Base-by-base conservation (phyloP, 2,888 invertebrate genomes). In the Metellina segmentata region DNA sequence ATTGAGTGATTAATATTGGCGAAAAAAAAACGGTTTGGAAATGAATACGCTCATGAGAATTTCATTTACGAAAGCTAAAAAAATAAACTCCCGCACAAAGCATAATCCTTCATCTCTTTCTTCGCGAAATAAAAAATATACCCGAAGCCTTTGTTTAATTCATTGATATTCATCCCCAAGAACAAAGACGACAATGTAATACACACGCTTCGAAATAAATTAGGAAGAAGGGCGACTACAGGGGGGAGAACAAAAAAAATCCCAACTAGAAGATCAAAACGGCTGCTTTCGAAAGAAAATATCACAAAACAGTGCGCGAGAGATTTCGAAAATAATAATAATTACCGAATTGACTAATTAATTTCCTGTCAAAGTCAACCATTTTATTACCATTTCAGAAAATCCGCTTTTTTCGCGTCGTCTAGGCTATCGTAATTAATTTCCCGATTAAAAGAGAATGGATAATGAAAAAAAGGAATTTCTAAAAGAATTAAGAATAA, bases 361-460 rank as follows among this genome's bases (percentile, higher is more conserved):
- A 91, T 88, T 91, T 83, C 53, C 87, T 91, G 91, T 91, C 91
- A 91, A 91, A 91, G 88, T 91, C 91, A 91, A 91, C 88, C 87
- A 88, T 91, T 88, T 88, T 85, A 88, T 88, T 88, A 81, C 88
- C 78, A 88, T 88, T 83, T 75, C 86, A 16, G 49, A 85, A 91
- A 88, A 91, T 91, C 91, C 88, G 72, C 77, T 53, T 70, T 90
- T 70, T 61, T 81, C 53, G n/a, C 20, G 34, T 71, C 13, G 19
- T 48, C 34, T 78, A 81, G 83, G 61, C 77, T 90, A 85, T 91
- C 74, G 83, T 91, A 91, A 91, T 91, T 91, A 91, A 87, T 91
- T 91, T 91, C 72, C 71, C 75, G 82, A 86, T 87, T 88, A 82
- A 88, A 52, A 78, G 69, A 83, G 48, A 61, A 74, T 34, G 75